Conservation (phyloP, 2,797 vertebrate species). For the Pseudochirops cupreus region DNA sequence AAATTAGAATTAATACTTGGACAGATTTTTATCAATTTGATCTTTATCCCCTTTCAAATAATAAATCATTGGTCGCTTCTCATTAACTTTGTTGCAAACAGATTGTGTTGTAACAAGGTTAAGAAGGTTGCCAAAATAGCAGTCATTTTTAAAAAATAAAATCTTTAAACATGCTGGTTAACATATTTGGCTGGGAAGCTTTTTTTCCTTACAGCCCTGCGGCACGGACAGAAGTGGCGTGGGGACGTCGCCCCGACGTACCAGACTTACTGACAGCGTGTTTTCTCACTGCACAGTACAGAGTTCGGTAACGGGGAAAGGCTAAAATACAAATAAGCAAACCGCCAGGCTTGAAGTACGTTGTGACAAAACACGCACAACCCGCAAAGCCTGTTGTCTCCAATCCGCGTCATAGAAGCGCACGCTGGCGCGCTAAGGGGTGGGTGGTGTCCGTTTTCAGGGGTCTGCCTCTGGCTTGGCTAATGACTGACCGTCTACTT, state of each 20-base stretch:
- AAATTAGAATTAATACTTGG: conserved; percentile 48
- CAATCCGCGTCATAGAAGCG: not conserved
- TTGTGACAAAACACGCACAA: conserved; percentile 18
- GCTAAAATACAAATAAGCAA: conserved; percentile 52
- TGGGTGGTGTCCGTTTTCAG: conserved; percentile 7
- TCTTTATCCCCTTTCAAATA: conserved; percentile 62
- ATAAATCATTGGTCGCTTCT: conserved; percentile 55
- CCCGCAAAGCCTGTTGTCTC: not conserved
- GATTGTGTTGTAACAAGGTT: conserved; percentile 77
- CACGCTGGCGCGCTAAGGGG: not conserved
- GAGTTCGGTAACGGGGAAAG: not conserved
- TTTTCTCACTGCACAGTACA: conserved; percentile 30
- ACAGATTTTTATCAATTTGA: conserved; percentile 70
- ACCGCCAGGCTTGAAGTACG: conserved; percentile 15
- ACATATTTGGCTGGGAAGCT: conserved; percentile 35
- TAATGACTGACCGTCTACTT: conserved; percentile 16
- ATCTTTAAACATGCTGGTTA: conserved; percentile 4
- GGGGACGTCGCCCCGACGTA: conserved; percentile 8
- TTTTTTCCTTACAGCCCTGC: conserved; percentile 3
- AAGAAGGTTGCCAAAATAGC: conserved; percentile 79
- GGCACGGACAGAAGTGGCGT: not conserved
- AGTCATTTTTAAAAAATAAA: conserved; percentile 60
- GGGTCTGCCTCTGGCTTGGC: conserved; percentile 7
- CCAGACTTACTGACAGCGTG: conserved; percentile 19
- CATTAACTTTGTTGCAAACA: conserved; percentile 59